phyloP scores from a whole-genome alignment of 2,113 vertebrate species.

The Rostratula benghalensis region DNA sequence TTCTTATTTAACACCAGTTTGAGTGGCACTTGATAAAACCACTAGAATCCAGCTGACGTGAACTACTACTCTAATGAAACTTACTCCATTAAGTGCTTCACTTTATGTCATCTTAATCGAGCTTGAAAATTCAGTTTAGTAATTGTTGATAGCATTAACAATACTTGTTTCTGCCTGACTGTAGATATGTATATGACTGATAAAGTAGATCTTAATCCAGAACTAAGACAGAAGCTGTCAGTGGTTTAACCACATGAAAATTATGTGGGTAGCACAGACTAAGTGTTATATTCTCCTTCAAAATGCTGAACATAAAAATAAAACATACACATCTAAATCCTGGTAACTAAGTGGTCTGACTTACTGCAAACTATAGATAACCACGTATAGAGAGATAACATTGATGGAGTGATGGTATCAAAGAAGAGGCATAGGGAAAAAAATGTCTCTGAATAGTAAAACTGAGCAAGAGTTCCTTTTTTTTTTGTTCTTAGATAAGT shows the following conservation, averaged over 20 bases:
- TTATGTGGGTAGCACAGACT: neutral
- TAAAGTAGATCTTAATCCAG: neutral
- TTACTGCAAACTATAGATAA: neutral
- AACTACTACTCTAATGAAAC: neutral
- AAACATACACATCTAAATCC: neutral
- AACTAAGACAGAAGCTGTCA: neutral
- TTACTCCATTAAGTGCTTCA: neutral
- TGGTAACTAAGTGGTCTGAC: neutral
- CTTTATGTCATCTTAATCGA: neutral
- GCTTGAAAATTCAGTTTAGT: neutral
- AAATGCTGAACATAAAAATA: neutral
- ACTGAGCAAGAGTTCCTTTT: neutral
- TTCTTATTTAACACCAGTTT: neutral
- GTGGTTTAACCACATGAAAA: neutral
- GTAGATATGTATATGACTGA: neutral
- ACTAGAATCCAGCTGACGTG: neutral
- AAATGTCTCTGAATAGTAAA: neutral
- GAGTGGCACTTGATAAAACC: neutral
- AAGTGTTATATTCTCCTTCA: neutral
- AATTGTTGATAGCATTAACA: neutral
- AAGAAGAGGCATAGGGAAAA: neutral
- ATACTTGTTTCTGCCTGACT: neutral
- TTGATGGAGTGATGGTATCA: neutral
- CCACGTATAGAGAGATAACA: neutral
- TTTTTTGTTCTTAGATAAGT: neutral